Conservation (phyloP, 2,888 invertebrate genomes). For the Linnaemya tessellans region DNA sequence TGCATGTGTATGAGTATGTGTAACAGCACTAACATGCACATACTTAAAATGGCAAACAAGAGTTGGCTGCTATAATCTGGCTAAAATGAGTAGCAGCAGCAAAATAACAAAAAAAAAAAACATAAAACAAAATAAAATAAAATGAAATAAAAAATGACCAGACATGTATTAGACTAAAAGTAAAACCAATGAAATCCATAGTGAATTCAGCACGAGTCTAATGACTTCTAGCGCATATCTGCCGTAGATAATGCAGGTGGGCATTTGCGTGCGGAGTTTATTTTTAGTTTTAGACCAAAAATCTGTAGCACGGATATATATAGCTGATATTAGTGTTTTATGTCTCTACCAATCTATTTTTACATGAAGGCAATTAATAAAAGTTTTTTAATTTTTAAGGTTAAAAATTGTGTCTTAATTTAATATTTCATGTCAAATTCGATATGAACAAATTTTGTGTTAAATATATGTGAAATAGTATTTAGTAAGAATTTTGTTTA, state of each 20-base stretch:
- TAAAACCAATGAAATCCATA: background rate
- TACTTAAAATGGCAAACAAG: background rate
- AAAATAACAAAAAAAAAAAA: conserved; percentile 28
- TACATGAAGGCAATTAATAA: conserved; percentile 4
- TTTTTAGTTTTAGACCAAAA: background rate
- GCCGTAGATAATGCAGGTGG: conserved; percentile 17
- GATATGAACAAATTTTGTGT: too few species aligned
- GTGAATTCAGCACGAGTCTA: background rate
- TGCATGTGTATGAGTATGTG: background rate
- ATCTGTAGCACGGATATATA: background rate
- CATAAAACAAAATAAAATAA: too few species aligned
- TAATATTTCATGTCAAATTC: too few species aligned
- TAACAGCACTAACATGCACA: background rate
- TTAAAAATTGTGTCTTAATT: background rate
- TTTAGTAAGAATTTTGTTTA: too few species aligned
- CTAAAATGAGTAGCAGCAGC: conserved; percentile 29
- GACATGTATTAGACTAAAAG: conserved; percentile 59
- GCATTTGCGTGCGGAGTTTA: background rate
- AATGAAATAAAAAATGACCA: too few species aligned
- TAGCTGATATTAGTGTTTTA: background rate
- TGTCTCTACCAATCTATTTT: background rate
- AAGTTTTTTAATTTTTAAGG: background rate
- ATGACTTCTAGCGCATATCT: background rate
- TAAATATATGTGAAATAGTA: too few species aligned
- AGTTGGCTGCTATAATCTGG: conserved; percentile 50